Evolutionary conservation across 2,888 invertebrate species (phyloP), one percentile per base, ranked within the genome.

Genomic region (Branchinecta sandiegonensis): DNA sequence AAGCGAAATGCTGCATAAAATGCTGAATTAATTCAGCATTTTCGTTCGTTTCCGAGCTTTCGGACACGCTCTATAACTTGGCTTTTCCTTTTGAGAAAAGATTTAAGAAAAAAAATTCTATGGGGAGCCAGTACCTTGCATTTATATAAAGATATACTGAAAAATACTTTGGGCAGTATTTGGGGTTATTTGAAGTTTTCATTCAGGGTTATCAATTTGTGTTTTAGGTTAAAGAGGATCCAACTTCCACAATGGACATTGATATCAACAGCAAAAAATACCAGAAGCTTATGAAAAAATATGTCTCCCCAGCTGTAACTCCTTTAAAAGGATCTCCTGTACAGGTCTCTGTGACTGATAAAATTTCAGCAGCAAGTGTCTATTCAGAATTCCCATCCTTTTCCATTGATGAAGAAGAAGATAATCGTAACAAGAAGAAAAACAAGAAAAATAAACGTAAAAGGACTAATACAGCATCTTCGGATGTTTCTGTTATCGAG

Each of bases 251-350:
- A 56, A 56, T 56, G 56, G 56, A 56, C 17, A 56, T 56, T 56
- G 56, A 56, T 17, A n/a, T 56, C 14, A 56, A 56, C 17, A 56
- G 17, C 56, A 56, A 56, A 17, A 56, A 56, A 17, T 56, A 56
- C 17, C 56, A 56, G 17, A 56, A 56, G 17, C 56, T 56, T 17
- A n/a, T 56, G 17, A 56, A 56, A 56, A 56, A 56, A 56, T 56
- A 56, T 56, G 56, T 17, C 17, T 17, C 56, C 17, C n/a, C 56
- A n/a, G 14, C n/a, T 56, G 37, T 37, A 37, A 37, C 37, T 37
- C n/a, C 14, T 17, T 17, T 56, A 56, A 56, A 56, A 14, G 56
- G 17, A 17, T 56, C 56, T 14, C 56, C 56, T 56, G 14, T 14
- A 10, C n/a, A 17, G n/a, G 9, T 14, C 17, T 8, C 56, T 56